Evolutionary conservation across 2,113 vertebrate genomes (phyloP).

Genomic region (Pungitius pungitius): DNA sequence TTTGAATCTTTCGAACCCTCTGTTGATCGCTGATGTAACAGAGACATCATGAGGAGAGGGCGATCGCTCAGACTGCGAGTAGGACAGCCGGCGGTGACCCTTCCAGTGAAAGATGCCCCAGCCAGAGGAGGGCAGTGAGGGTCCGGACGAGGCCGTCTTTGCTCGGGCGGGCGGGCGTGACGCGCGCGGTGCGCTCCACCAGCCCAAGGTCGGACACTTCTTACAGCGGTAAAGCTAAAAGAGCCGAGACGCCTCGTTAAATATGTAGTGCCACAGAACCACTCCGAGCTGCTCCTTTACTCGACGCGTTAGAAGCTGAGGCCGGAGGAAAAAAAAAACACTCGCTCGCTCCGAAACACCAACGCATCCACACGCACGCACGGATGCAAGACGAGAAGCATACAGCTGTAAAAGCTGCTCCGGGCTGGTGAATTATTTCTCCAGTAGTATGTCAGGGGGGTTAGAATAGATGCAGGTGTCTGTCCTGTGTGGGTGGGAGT

Average conservation of each 20-base stretch:
- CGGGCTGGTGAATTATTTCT: constrained; percentile 53
- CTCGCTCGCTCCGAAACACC: constrained; percentile 13
- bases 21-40: constrained; percentile 26
- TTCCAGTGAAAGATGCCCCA: constrained; percentile 37
- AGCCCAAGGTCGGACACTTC: constrained; percentile 57
- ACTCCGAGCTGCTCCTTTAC: constrained; percentile 59
- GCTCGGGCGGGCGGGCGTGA: constrained; percentile 34
- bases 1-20: constrained; percentile 32
- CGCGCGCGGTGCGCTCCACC: constrained; percentile 39
- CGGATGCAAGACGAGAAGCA: constrained; percentile 26
- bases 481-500: constrained; percentile 38
- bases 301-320: constrained; percentile 35
- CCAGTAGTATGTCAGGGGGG: constrained; percentile 22
- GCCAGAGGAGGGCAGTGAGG: constrained; percentile 24
- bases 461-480: constrained; percentile 57
- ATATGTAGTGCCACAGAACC: constrained; percentile 64
- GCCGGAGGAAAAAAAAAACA: constrained; percentile 29
- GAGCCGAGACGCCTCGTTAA: constrained; percentile 60
- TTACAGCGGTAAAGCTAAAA: constrained; percentile 47
- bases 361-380: constrained; percentile 14
- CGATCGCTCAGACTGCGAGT: constrained; percentile 18
- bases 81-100: constrained; percentile 44
- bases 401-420: constrained; percentile 46
- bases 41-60: constrained; percentile 35
- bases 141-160: constrained; percentile 54